Base-by-base conservation (phyloP, 2,888 invertebrate species). In the Andricus curvator region DNA sequence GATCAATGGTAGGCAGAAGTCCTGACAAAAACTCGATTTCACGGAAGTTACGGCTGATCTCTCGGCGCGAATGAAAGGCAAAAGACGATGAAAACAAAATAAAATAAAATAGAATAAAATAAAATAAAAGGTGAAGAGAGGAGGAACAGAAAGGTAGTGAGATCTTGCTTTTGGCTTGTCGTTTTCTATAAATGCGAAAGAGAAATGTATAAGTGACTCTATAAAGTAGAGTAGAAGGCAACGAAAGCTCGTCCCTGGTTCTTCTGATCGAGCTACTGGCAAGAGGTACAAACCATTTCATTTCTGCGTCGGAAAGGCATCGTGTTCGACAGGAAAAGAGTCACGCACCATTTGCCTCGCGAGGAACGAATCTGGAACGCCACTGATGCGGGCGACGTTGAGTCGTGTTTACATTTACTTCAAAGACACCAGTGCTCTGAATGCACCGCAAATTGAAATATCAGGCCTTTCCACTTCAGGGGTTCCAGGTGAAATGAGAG, bases 361-460 rank as follows among this genome's bases (percentile, higher is more conserved):
- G 56, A 64, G 64, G 64, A 74, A 74, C 56, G 74, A 74, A 74
- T 74, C 74, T 74, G 74, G 56, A 56, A 60, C 74, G 74, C 74
- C 74, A 56, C 33, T 74, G 74, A 74, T 74, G 56, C 74, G 74
- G 56, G 74, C 74, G 74, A 74, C 74, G 74, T 74, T 74, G 33
- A 74, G 37, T 74, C 74, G 56, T 74, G 74, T 74, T 74, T 74
- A 74, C 74, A 74, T 74, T 74, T 56, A 74, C 56, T 74, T 74
- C 15, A 74, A 74, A 74, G 74, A 74, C 56, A 74, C 74, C 33
- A 74, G 74, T 74, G 74, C 56, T 74, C 56, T 74, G 56, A 56
- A 74, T 56, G 56, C 74, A 56, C 74, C 56, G 74, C 56, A 74
- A 74, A 74, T 74, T 74, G 74, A 56, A 74, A 74, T 74, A 74